A percentile compares a stretch with the other conserved stretches of the same genome.
phyloP scores from a whole-genome alignment of 2,113 vertebrate genomes.

The Thinocorus orbignyianus region DNA sequence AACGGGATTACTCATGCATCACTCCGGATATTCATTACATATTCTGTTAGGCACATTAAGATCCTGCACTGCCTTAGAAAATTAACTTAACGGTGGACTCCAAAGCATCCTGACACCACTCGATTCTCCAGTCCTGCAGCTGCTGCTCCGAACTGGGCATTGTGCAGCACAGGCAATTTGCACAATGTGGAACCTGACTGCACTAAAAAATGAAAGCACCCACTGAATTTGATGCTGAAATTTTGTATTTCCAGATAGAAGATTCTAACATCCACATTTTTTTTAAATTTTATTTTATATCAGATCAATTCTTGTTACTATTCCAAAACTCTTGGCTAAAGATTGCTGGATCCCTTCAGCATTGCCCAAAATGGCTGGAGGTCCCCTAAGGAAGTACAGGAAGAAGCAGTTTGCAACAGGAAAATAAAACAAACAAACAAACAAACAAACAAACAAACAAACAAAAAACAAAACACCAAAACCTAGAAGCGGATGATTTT shows the following conservation, averaged over 20 bases:
- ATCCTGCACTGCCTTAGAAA: background rate
- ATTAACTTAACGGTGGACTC: background rate
- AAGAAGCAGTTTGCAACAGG: background rate
- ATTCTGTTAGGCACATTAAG: background rate
- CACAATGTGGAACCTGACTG: background rate
- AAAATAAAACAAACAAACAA: background rate
- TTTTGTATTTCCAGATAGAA: background rate
- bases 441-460: too few species aligned
- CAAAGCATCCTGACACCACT: background rate
- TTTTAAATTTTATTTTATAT: background rate
- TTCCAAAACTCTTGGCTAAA: background rate
- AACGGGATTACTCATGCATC: background rate
- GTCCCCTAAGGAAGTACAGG: background rate
- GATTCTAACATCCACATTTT: background rate
- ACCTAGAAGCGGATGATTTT: background rate
- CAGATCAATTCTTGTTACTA: fast-evolving
- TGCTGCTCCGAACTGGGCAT: too few species aligned
- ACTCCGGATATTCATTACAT: background rate
- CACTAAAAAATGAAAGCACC: background rate
- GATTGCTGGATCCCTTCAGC: background rate
- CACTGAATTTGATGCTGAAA: background rate
- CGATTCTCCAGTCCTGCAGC: background rate
- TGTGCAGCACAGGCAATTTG: too few species aligned
- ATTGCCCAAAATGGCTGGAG: background rate
- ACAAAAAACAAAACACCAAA: background rate